Percentiles rank a stretch among this genome's conserved stretches.
phyloP scores from a whole-genome alignment of 2,888 invertebrate species.

The Muscina levida region DNA sequence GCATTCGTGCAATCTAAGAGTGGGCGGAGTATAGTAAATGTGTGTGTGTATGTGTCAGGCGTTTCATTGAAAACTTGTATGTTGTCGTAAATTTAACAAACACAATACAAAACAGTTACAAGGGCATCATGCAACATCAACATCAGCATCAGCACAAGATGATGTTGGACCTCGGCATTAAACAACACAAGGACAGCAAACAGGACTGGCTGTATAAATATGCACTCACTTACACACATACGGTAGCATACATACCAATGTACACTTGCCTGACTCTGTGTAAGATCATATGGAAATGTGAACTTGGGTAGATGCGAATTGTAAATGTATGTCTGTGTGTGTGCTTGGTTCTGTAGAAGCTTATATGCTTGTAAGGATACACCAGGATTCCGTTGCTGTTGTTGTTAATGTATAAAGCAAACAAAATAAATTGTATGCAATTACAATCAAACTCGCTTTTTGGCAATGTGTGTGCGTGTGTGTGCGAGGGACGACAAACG shows the following conservation, averaged over 20 bases:
- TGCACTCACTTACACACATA: conserved; percentile 3
- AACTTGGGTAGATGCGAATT: background rate
- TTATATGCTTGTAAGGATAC: conserved; percentile 44
- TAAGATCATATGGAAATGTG: background rate
- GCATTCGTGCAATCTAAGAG: background rate
- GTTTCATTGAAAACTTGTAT: conserved; percentile 40
- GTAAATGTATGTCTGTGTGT: conserved; percentile 2
- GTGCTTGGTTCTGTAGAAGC: conserved; percentile 29
- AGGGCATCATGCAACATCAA: conserved; percentile 45
- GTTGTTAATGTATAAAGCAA: conserved; percentile 38
- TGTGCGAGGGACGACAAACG: too few relatives aligned
- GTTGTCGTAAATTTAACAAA: conserved; percentile 50
- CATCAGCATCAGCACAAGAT: conserved; percentile 41
- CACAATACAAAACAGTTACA: conserved; percentile 56
- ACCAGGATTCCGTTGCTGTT: conserved; percentile 48
- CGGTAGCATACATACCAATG: background rate
- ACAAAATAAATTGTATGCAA: conserved; percentile 52
- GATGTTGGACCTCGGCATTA: conserved; percentile 26
- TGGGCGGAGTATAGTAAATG: background rate
- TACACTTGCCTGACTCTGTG: too few relatives aligned
- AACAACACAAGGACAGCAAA: conserved; percentile 32
- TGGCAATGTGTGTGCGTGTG: conserved; percentile 9
- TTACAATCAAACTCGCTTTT: conserved; percentile 46
- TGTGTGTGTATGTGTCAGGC: conserved; percentile 4
- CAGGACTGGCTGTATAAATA: conserved; percentile 45